These are phyloP conservation scores for Radopholus similis DNA, from an alignment of 1,140 invertebrate species.

Conservation along the genomic window DNA sequence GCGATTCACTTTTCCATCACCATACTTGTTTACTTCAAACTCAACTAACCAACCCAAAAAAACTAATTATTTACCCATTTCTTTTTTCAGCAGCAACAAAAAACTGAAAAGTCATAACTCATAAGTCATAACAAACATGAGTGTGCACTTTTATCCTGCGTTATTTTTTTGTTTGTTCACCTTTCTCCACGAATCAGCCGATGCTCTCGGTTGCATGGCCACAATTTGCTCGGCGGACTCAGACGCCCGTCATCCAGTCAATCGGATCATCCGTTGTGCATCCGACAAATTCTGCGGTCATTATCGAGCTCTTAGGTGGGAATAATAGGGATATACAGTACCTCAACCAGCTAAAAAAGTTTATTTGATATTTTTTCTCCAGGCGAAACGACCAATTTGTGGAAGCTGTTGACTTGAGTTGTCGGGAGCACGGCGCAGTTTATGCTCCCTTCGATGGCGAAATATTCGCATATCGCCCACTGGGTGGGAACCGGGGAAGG, in stretches of 20 bases:
- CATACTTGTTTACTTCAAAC: too few species aligned
- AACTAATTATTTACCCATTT: background rate
- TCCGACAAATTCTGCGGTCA: slow-evolving; percentile 19
- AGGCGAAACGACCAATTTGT: slow-evolving; percentile 48
- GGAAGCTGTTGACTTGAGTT: slow-evolving; percentile 50
- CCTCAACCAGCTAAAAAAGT: background rate
- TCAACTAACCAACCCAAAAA: too few species aligned
- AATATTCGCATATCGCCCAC: slow-evolving; percentile 51
- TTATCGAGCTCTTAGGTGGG: slow-evolving; percentile 13
- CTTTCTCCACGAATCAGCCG: slow-evolving; percentile 80
- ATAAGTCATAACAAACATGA: background rate
- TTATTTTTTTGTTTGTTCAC: slow-evolving; percentile 5
- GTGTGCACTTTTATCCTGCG: background rate
- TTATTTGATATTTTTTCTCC: slow-evolving; percentile 22
- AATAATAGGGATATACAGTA: background rate
- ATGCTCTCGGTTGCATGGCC: slow-evolving; percentile 1
- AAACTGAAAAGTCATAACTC: slow-evolving; percentile 50
- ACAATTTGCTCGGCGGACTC: slow-evolving; percentile 5
- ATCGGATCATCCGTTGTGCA: slow-evolving; percentile 4
- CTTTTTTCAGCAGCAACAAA: slow-evolving; percentile 14
- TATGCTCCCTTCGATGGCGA: slow-evolving; percentile 56
- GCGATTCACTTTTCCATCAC: too few species aligned
- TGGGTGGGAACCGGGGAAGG: slow-evolving; percentile 44
- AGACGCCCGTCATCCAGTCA: background rate
- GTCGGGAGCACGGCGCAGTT: slow-evolving; percentile 32